Evolutionary conservation across 2,888 invertebrate species (phyloP), one percentile per base, ranked within the genome.

Genomic region (Thysanoteuthis rhombus): DNA sequence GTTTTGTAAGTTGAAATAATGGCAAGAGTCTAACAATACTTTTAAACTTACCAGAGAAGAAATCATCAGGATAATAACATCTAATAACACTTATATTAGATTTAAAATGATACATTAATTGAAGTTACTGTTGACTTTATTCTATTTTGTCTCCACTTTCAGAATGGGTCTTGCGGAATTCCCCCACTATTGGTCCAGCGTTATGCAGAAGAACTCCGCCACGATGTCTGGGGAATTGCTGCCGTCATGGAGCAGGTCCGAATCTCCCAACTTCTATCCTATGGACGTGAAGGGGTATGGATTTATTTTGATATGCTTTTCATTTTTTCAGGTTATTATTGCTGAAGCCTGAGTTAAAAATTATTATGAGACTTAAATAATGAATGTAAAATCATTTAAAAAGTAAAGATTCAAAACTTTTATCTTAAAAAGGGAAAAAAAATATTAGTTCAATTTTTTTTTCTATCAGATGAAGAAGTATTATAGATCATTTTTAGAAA

Each of bases 131-230:
- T 90, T 90, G 25, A 32, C 22, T 25, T 90, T 4, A 90, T 52
- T 52, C 52, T 32, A 90, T 40, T 39, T 40, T 39, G 1, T 16
- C 6, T 40, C 45, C 32, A 45, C 36, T 92, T 92, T 40, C 92
- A 97, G 97, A 95, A 95, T 94, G 97, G 97, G 58, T 96, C 96
- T 93, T 97, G 97, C 95, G 97, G 96, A 52, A 96, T 97, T 93
- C 97, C 97, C 42, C 96, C 97, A 10, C 95, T 97, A 92, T 94
- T 97, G 93, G 96, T 97, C 4, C 97, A 97, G 95, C 95, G 97
- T 90, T 97, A 97, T 94, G 95, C 97, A 8, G 97, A 97, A 94
- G 97, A 97, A 94, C 95, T 97, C 93, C 95, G 96, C 93, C 96
- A 96, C 92, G 96, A 96, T 93, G 94, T 96, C 38, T 94, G 95